Base-by-base conservation (phyloP, 2,797 vertebrate species). In the Clarias laeviceps region DNA sequence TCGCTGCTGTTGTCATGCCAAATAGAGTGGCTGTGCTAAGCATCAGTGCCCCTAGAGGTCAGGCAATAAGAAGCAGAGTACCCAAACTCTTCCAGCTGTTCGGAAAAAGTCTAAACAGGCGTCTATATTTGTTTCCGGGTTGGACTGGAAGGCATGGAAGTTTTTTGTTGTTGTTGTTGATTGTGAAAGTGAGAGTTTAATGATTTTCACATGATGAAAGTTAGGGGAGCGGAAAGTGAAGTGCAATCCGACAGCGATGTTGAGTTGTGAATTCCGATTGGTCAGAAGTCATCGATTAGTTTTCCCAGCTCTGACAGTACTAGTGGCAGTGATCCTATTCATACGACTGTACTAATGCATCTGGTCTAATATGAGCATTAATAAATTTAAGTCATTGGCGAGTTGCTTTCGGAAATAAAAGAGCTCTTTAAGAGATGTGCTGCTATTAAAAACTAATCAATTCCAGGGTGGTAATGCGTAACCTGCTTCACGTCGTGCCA, bases 11-110 rank as follows among this genome's bases (percentile, higher is more conserved):
- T 88, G 91, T 85, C 81, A 24, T 83, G 61, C 6, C 83, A 83
- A 54, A 70, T 84, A 84, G 78, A 82, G 81, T 54, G 80, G 74
- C 64, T 32, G 76, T 2, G 82, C 57, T 82, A 69, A 82, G 80
- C 62, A 61, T 86, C 78, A 69, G 34, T 77, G 82, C 81, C 74
- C 65, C 82, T 86, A 34, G 74, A 80, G 85, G 82, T 83, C 85
- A 74, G 8, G 45, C 45, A 78, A 82, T 78, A 82, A 82, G 68
- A 68, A 12, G 40, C 32, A 22, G 73, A 82, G 32, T 34, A 22
- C 40, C 78, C 40, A 66, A 54, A 81, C 62, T 45, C 11, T 29
- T 72, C 80, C 50, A 74, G 40, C 70, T 69, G 32, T 69, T 59
- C 9, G 1, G 24, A 40, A 40, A 17, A 37, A 32, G 14, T 81